These are phyloP conservation scores for Syndactyla subalaris DNA, from an alignment of 2,797 vertebrate species.

Conservation along the genomic window DNA sequence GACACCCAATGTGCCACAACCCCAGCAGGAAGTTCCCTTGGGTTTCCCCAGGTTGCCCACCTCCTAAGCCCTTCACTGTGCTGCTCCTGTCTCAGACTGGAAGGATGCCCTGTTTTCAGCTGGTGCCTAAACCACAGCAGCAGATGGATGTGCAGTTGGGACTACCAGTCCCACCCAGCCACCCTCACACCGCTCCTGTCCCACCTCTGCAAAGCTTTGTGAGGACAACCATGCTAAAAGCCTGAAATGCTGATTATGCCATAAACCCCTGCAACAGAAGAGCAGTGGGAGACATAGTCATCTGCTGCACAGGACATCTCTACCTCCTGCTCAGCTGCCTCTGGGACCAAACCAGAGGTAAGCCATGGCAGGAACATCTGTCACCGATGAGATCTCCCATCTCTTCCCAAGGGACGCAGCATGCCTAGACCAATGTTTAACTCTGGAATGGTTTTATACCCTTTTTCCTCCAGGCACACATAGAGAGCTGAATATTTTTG, in stretches of 20 bases:
- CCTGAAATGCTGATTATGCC: background rate
- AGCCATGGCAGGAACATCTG: background rate
- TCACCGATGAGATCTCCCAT: background rate
- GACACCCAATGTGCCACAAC: background rate
- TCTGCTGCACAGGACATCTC: background rate
- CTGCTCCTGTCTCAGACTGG: background rate
- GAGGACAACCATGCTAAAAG: background rate
- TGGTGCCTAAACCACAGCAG: background rate
- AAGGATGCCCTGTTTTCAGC: background rate
- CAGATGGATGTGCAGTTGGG: background rate
- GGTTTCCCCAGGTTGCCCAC: background rate
- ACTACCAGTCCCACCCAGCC: background rate
- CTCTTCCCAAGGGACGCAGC: background rate
- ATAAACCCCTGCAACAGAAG: background rate
- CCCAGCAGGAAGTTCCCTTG: background rate
- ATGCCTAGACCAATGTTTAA: background rate
- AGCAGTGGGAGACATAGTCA: background rate
- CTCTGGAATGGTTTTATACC: background rate
- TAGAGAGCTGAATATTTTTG: constrained; percentile 1
- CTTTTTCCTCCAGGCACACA: background rate
- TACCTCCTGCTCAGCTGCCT: background rate
- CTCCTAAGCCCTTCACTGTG: background rate
- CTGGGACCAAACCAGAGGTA: background rate
- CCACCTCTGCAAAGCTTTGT: background rate
- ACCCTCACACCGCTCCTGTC: background rate